Evolutionary conservation across 2,113 vertebrate species (phyloP).

Genomic region (Takifugu flavidus): DNA sequence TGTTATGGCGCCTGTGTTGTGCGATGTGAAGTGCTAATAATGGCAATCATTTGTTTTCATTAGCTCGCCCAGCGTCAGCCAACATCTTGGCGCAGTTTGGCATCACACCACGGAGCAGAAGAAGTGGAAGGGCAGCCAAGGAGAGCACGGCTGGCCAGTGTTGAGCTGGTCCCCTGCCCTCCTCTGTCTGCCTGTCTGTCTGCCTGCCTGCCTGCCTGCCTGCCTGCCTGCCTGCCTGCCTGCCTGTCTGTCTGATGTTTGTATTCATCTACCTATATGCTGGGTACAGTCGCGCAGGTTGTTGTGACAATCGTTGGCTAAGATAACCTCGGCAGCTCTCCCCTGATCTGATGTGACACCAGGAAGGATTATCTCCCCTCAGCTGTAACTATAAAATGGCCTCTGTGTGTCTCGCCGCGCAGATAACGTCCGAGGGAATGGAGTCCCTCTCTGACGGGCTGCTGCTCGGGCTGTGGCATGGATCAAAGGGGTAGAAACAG

Average conservation of each 20-base stretch:
- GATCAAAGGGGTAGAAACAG: background rate
- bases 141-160: background rate
- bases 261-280: background rate
- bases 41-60: slow-evolving; percentile 71
- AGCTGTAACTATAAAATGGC: slow-evolving; percentile 52
- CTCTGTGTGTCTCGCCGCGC: slow-evolving; percentile 50
- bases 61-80: slow-evolving; percentile 46
- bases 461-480: slow-evolving; percentile 13
- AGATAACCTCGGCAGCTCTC: slow-evolving; percentile 53
- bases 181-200: too few species aligned
- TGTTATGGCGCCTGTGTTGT: slow-evolving; percentile 51
- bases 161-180: too few species aligned
- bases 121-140: slow-evolving; percentile 19
- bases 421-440: slow-evolving; percentile 48
- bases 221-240: too few species aligned
- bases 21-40: slow-evolving; percentile 55
- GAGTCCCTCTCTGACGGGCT: slow-evolving; percentile 34
- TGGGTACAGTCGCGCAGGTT: slow-evolving; percentile 27
- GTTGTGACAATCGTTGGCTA: slow-evolving; percentile 48
- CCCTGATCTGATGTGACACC: slow-evolving; percentile 48
- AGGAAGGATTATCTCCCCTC: slow-evolving; percentile 54
- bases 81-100: slow-evolving; percentile 42
- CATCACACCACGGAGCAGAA: slow-evolving; percentile 9
- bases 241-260: too few species aligned
- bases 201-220: too few species aligned